A percentile compares a stretch with the other conserved stretches of the same genome.
These are phyloP conservation scores for Leontocebus nigricollis DNA, from an alignment of 2,797 vertebrate species.

Conservation along the genomic window DNA sequence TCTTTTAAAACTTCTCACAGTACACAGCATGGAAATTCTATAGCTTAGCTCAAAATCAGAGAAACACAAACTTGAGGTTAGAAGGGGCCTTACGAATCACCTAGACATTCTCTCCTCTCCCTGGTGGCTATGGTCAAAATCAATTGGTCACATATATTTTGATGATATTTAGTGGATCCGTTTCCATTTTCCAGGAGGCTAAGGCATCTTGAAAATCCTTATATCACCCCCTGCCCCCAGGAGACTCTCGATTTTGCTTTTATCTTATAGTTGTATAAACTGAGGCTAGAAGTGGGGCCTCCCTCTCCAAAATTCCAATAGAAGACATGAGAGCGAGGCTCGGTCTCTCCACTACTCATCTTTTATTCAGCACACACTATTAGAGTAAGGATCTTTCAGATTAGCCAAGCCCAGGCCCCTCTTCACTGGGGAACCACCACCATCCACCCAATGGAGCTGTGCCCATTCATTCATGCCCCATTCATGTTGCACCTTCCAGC, in stretches of 20 bases:
- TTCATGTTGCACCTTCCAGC: neutral
- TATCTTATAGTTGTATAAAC: neutral
- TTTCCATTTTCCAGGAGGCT: neutral
- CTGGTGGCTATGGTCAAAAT: neutral
- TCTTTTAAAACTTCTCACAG: slow-evolving; percentile 23
- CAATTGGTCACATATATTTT: neutral
- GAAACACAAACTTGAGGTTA: neutral
- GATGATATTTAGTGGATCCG: neutral
- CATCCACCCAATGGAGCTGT: fast-evolving
- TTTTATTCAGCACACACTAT: neutral
- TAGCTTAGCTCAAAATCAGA: neutral
- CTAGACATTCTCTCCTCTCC: neutral
- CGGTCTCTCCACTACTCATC: neutral
- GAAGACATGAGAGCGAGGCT: neutral
- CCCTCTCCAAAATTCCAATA: neutral
- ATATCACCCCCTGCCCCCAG: no score
- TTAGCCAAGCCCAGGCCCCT: neutral
- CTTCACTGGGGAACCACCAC: fast-evolving
- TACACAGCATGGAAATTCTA: neutral
- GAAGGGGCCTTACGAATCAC: neutral
- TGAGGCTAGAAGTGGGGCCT: neutral
- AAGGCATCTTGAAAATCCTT: neutral
- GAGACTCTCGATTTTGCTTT: neutral
- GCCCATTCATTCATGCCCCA: neutral
- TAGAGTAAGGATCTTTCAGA: neutral